Base-by-base conservation (phyloP, 2,888 invertebrate species). In the Mylabris sibirica region DNA sequence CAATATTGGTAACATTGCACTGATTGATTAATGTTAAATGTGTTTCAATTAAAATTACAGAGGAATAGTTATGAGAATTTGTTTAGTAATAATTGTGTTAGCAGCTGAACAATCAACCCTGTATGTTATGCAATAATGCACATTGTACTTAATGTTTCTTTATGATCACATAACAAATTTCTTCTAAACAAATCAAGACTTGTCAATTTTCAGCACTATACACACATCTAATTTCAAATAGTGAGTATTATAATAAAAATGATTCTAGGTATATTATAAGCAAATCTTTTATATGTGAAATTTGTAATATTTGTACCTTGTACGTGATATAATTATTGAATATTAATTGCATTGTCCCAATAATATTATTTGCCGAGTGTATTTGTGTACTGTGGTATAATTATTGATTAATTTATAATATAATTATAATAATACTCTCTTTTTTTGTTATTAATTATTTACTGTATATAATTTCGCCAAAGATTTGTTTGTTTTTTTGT, bases 391-490 rank as follows among this genome's bases (percentile, higher is more conserved):
- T 71, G 67, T 70, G 70, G 70, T 67, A 69, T 67, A 65, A 70
- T 72, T 64, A 26, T 24, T n/a, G 8, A 70, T 72, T 74, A 74
- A 75, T 74, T 75, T 76, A 73, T 75, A 74, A 66, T 22, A 57
- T 14, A 26, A 57, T 63, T 66, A 70, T 61, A 71, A 41, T 12
- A 77, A 78, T 78, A 79, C 75, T 79, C 78, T 73, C 75, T 79
- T 78, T 73, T 72, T 79, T 74, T 77, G 74, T 75, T 78, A 71
- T 30, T 74, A 75, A 71, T 80, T 78, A 73, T 72, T 78, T 78
- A 75, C 79, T 83, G 84, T 84, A 84, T 83, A 84, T 84, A 84
- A 81, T 83, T 84, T 84, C 83, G 82, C 85, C 85, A 85, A 85
- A 85, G 85, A 85, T 78, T 80, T 82, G 79, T 84, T 81, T 80